These are phyloP conservation scores for Macrosoma leucophasiata DNA, from an alignment of 2,888 invertebrate species.

Conservation along the genomic window DNA sequence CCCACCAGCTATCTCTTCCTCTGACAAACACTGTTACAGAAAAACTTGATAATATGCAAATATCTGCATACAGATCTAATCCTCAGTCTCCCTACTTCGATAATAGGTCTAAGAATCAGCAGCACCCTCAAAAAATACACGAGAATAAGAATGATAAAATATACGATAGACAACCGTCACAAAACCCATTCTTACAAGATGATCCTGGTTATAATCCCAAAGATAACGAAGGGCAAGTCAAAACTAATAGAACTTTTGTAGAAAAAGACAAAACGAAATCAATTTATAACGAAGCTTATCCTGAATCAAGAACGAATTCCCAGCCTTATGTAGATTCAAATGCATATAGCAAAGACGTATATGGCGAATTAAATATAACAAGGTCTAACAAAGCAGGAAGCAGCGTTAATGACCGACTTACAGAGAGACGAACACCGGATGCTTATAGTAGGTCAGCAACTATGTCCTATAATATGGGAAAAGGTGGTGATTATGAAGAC, in stretches of 20 bases:
- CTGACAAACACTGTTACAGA: constrained; percentile 60
- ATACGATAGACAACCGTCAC: constrained; percentile 51
- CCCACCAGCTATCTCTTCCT: constrained; percentile 65
- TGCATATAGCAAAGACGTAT: constrained; percentile 49
- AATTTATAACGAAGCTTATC: constrained; percentile 38
- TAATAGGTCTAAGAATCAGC: constrained; percentile 55
- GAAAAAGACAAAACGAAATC: constrained; percentile 36
- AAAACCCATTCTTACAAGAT: constrained; percentile 61
- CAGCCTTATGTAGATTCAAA: constrained; percentile 37
- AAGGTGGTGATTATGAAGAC: constrained; percentile 84
- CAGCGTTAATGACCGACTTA: constrained; percentile 51
- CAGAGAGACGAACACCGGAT: constrained; percentile 87
- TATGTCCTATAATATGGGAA: constrained; percentile 59
- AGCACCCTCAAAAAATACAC: constrained; percentile 35
- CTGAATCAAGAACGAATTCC: constrained; percentile 37
- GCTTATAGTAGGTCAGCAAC: constrained; percentile 82
- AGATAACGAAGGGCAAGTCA: constrained; percentile 31
- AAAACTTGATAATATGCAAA: constrained; percentile 52
- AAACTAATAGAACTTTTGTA: constrained; percentile 29
- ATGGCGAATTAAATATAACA: constrained; percentile 48
- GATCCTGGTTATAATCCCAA: constrained; percentile 36
- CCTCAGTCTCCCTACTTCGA: constrained; percentile 70
- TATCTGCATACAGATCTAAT: constrained; percentile 60
- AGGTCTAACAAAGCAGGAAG: constrained; percentile 41
- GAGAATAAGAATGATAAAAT: constrained; percentile 46